Evolutionary conservation across 2,797 vertebrate species (phyloP).

Genomic region (Anas bernieri): DNA sequence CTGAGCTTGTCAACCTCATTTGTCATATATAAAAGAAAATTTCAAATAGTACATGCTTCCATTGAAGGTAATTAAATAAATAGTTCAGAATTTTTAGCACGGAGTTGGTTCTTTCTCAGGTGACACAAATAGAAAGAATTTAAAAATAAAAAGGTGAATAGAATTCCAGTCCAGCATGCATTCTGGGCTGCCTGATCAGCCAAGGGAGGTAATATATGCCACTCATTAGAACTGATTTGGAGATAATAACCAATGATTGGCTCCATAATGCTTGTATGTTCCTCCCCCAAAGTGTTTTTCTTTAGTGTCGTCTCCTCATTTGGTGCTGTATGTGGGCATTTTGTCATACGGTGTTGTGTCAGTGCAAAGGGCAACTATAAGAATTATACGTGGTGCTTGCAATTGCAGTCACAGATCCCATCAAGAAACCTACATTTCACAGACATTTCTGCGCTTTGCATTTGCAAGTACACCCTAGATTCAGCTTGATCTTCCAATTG

Average conservation of each 20-base stretch:
- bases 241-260: neutral
- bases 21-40: neutral
- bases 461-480: neutral
- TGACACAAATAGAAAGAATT: neutral
- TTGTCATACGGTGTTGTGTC: neutral
- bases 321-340: neutral
- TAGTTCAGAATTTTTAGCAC: neutral
- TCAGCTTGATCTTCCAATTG: neutral
- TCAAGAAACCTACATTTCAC: neutral
- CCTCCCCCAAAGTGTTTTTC: neutral
- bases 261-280: neutral
- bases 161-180: neutral
- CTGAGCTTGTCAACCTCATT: neutral
- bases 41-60: neutral
- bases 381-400: accelerated
- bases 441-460: neutral
- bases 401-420: neutral
- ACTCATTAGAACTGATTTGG: neutral
- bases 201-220: neutral
- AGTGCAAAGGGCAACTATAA: neutral
- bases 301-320: neutral
- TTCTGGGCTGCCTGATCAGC: neutral
- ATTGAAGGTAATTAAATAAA: neutral
- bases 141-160: neutral
- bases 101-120: neutral